Evolutionary conservation across 1,140 invertebrate species (phyloP).

Genomic region (Lasioglossum albipes): DNA sequence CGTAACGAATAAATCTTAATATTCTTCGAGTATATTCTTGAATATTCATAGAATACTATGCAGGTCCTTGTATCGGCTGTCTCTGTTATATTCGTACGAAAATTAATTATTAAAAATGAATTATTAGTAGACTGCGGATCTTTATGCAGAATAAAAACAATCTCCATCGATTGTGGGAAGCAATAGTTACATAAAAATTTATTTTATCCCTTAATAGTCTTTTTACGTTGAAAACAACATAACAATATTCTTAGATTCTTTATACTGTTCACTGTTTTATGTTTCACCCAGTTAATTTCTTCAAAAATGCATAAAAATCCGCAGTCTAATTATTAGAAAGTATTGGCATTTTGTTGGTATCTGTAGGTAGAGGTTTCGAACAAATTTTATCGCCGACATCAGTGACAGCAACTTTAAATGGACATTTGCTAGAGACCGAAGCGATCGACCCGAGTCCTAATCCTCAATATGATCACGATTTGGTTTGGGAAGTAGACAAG

Average conservation of each 20-base stretch:
- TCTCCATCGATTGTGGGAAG: no score
- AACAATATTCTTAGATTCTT: no score
- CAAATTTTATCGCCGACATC: constrained; percentile 76
- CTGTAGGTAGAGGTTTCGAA: constrained; percentile 77
- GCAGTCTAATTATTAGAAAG: neutral
- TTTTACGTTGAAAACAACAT: no score
- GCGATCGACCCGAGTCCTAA: constrained; percentile 70
- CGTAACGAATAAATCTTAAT: neutral
- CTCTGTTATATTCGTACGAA: constrained; percentile 8
- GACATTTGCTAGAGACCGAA: constrained; percentile 79
- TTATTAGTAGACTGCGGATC: no score
- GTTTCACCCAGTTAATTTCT: no score
- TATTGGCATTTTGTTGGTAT: neutral
- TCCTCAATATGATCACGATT: constrained; percentile 76
- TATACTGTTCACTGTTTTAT: no score
- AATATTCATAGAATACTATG: neutral
- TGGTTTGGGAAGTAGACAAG: constrained; percentile 81
- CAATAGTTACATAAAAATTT: no score
- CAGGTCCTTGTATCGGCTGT: neutral
- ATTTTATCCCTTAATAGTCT: no score
- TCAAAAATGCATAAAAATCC: no score
- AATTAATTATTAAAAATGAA: neutral
- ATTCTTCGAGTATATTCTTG: constrained; percentile 14
- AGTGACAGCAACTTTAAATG: constrained; percentile 79
- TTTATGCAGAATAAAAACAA: no score